Conservation (phyloP, 1,140 invertebrate genomes). For the Protaetia brevitarsis region DNA sequence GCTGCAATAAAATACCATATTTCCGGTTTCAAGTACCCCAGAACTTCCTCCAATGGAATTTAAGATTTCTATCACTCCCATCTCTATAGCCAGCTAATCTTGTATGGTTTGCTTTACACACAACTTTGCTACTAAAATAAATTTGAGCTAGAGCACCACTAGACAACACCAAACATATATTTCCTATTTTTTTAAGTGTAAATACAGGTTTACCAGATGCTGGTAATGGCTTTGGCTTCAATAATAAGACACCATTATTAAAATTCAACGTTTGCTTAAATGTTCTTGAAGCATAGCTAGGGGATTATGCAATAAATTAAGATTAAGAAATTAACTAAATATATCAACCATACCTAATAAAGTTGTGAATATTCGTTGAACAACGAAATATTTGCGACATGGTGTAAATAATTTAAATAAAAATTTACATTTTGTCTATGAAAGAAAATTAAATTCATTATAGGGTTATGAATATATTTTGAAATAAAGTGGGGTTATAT, state of each 20-base stretch:
- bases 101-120: constrained; percentile 39
- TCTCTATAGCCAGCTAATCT: constrained; percentile 41
- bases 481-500: too few species aligned
- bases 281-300: neutral
- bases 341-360: neutral
- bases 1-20: constrained; percentile 56
- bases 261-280: neutral
- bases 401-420: neutral
- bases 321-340: neutral
- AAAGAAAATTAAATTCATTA: too few species aligned
- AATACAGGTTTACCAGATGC: neutral
- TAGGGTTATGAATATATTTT: too few species aligned
- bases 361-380: neutral
- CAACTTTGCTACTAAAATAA: constrained; percentile 32
- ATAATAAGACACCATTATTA: neutral
- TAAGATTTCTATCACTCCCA: constrained; percentile 46
- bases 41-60: constrained; percentile 62
- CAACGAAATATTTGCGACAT: neutral
- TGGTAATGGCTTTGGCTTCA: neutral
- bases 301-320: neutral
- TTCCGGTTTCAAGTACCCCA: constrained; percentile 61
- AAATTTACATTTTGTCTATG: too few species aligned
- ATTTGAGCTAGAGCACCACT: constrained; percentile 33
- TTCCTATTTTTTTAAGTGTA: constrained; percentile 29
- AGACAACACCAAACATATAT: constrained; percentile 33